Percentiles rank a stretch among this genome's conserved stretches.
Evolutionary conservation across 2,797 vertebrate genomes (phyloP).

Genomic region (Anguilla obscura): DNA sequence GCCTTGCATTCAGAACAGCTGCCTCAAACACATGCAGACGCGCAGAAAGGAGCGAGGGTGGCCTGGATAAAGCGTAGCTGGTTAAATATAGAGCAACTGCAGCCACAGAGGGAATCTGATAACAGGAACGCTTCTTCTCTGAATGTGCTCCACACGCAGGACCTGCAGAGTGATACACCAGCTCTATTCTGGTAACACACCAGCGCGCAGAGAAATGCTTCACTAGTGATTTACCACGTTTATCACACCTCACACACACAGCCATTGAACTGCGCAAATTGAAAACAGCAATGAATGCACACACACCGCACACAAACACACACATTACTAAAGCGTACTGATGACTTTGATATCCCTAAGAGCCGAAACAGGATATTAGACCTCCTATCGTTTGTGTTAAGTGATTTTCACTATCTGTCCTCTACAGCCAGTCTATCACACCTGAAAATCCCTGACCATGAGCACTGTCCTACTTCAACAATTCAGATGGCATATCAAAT

Average conservation of each 20-base stretch:
- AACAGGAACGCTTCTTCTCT: neutral
- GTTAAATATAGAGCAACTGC: conserved; percentile 29
- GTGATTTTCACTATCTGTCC: neutral
- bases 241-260: neutral
- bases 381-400: neutral
- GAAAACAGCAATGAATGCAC: neutral
- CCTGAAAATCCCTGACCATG: neutral
- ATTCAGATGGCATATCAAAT: neutral
- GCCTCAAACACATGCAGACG: conserved; percentile 1
- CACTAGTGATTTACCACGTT: neutral
- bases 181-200: neutral
- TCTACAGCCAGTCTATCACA: neutral
- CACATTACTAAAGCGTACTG: neutral
- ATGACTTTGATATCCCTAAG: neutral
- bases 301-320: neutral
- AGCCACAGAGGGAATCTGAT: conserved; percentile 11
- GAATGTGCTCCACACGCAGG: neutral
- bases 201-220: neutral
- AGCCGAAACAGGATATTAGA: neutral
- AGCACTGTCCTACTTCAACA: neutral
- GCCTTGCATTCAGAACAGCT: neutral
- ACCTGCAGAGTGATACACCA: neutral
- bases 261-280: neutral
- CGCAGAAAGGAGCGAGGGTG: conserved; percentile 6
- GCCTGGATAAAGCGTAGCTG: conserved; percentile 21